Evolutionary conservation across 2,888 invertebrate genomes (phyloP).

Genomic region (Noctua janthina): DNA sequence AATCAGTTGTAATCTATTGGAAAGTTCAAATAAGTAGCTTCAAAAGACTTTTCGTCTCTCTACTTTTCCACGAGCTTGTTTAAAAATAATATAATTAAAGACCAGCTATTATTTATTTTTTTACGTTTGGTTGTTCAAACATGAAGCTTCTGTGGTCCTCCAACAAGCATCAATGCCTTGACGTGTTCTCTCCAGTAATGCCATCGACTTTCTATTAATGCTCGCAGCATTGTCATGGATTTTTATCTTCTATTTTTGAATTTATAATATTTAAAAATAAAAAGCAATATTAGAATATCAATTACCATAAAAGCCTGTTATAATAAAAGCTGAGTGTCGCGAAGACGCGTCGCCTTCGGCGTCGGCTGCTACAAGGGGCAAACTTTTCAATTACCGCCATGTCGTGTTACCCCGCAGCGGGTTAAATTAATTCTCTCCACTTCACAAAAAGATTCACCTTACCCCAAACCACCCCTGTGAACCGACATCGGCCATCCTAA

Average conservation of each 20-base stretch:
- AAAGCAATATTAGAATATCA: constrained; percentile 52
- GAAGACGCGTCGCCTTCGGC: constrained; percentile 79
- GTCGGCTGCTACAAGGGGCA: constrained; percentile 87
- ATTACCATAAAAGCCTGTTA: constrained; percentile 73
- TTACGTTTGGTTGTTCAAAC: not conserved
- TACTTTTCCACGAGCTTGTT: not conserved
- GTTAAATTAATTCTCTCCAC: constrained; percentile 91
- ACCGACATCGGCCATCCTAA: constrained; percentile 82
- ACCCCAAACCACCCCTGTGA: constrained; percentile 81
- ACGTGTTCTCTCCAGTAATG: not conserved
- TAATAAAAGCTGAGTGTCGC: constrained; percentile 75
- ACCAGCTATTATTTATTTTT: not conserved
- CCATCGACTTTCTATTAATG: too few species aligned
- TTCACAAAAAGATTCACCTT: constrained; percentile 90
- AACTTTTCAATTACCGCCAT: constrained; percentile 90
- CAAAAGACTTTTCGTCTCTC: constrained; percentile 16
- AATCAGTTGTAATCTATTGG: constrained; percentile 72
- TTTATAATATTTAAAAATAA: not conserved
- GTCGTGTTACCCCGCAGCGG: constrained; percentile 91
- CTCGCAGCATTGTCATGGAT: not conserved
- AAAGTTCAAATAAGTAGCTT: constrained; percentile 38
- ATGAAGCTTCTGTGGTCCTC: not conserved
- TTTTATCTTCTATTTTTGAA: not conserved
- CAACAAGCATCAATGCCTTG: not conserved
- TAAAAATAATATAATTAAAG: not conserved